Base-by-base conservation (phyloP, 1,140 invertebrate species). In the Yoshiicerus persimilis region DNA sequence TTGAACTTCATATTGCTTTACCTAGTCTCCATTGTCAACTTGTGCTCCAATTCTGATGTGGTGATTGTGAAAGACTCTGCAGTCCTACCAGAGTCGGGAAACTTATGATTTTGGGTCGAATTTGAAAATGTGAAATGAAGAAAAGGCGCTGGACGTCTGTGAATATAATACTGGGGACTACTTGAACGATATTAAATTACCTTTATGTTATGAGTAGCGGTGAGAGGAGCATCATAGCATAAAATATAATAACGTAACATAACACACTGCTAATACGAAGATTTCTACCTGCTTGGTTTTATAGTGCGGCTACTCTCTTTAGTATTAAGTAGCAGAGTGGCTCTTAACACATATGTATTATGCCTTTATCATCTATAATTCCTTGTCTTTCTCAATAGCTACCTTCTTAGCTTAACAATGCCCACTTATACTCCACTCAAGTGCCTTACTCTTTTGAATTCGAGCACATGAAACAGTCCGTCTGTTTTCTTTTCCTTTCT, bases 191-290 rank as follows among this genome's bases (percentile, higher is more conserved):
- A 80, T 80, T 80, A 80, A 80, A 80, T 80, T 80, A 80, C 75
- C 75, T 80, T n/a, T 36, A 47, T 20, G 20, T 4, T 64, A 80
- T 80, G 5, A 36, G 32, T 23, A 36, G 75, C 32, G 75, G 75
- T 80, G 75, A 80, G 75, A 80, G 32, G 75, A 80, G 75, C 75
- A 80, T 80, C 75, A 80, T 80, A 80, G 75, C 75, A 34, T 32
- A 80, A 80, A 80, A 80, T 80, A 80, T 36, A 80, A 80, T 80
- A 38, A 38, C 30, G 34, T 80, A 80, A 80, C 75, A 80, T 80
- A 36, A 70, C 32, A 36, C 75, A 80, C n/a, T 36, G n/a, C 27
- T 77, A 77, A 36, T 80, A 34, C 32, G 13, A 2, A 36, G 27
- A 36, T 77, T n/a, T 34, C 4, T 20, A 34, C 9, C n/a, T n/a